Base-by-base conservation (phyloP, 2,888 invertebrate genomes). In the Rotaria macrura region DNA sequence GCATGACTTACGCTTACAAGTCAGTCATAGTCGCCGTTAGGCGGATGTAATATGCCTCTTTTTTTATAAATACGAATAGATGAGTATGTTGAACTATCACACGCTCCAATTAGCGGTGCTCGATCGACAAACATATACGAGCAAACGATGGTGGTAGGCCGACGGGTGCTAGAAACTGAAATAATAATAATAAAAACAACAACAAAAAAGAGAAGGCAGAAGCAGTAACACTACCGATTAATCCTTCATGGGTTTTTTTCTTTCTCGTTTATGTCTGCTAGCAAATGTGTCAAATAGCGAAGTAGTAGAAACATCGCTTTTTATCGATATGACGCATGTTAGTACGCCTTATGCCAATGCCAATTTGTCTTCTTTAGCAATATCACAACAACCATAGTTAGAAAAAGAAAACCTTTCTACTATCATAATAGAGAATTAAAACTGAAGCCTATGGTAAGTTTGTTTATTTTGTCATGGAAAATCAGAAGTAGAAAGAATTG, bases 81-180 rank as follows among this genome's bases (percentile, higher is more conserved):
- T 20, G 34, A 65, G 34, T 65, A 65, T 65, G 34, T 65, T 65
- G 65, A 65, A 65, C 65, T 65, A 65, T 65, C 34, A 65, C 34
- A 65, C 34, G 34, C 17, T 65, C 65, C 65, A 65, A 65, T 65
- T 65, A 65, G 65, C 65, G 65, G 20, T 65, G 65, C 29, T 34
- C 34, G 65, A 65, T 65, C 65, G 34, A 65, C 65, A 65, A 65
- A 65, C 65, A 65, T n/a, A 57, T 34, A 6, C 65, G 65, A 34
- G 34, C 20, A 65, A 34, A 65, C 17, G 65, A 65, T 65, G 34
- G 20, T 65, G 14, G 65, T 25, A 65, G 12, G 17, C 34, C 34
- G 65, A 65, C 65, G 65, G 65, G 34, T 65, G 65, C 65, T 65
- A 65, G 29, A 34, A 65, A 65, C 65, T 65, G 65, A 65, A 65